Base-by-base conservation (phyloP, 2,797 vertebrate genomes). In the Tragopan temminckii region DNA sequence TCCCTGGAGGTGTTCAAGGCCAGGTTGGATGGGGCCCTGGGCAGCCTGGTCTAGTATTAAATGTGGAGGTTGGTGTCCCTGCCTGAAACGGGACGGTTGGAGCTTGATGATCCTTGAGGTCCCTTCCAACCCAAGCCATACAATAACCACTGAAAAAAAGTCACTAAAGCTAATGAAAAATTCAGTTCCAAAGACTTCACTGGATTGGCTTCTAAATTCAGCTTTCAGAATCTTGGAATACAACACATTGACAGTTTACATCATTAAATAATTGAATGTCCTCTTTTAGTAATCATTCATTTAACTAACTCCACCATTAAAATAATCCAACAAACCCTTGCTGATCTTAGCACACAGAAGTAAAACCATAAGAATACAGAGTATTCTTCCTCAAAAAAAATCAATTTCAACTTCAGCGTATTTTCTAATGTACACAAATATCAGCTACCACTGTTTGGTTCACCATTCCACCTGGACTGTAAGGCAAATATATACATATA, bases 201-300 rank as follows among this genome's bases (percentile, higher is more conserved):
- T 76, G 72, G 55, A 35, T 17, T 72, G 62, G 69, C 66, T 93
- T 91, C 62, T 72, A 88, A 75, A 75, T 80, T 68, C 85, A 76
- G 85, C 72, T 93, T 89, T 88, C 80, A 91, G 62, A 85, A 42
- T 33, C 58, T 83, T 72, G 55, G 53, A 94, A 92, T 80, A 94
- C 94, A 95, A 93, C 72, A 76, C 70, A 82, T 71, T 48, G 89
- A 95, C 94, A 89, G 85, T 89, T 86, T 92, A 91, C 85, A 84
- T 84, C 1, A 0, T 88, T 93, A 94, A 95, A 96, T 88, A 93
- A 95, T 72, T 91, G 82, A 88, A 93, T 35, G 59, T 85, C 59
- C 58, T 88, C 80, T 89, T 96, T 87, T 72, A 94, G 87, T 93
- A 70, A 92, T 81, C 77, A 91, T 52, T 92, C 87, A 91, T 92